These are phyloP conservation scores for Thymelicus sylvestris DNA, from an alignment of 2,888 invertebrate species.

Conservation along the genomic window DNA sequence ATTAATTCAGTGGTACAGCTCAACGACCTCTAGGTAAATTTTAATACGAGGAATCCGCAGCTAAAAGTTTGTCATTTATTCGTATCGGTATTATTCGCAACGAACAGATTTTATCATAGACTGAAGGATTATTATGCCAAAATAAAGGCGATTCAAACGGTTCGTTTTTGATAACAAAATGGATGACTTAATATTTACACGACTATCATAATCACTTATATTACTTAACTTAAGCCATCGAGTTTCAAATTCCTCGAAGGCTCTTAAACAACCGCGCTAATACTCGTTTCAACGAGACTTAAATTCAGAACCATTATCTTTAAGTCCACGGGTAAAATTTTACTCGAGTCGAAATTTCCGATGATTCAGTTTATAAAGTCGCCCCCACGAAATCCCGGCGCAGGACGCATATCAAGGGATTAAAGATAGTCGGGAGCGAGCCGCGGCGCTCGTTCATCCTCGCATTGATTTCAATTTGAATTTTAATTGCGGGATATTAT, in stretches of 20 bases:
- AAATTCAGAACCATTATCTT: background rate
- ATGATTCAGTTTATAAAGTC: slow-evolving; percentile 34
- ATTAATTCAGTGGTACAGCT: too few relatives aligned
- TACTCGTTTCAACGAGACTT: background rate
- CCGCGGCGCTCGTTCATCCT: slow-evolving; percentile 60
- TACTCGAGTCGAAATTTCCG: slow-evolving; percentile 18
- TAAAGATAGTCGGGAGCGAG: slow-evolving; percentile 44
- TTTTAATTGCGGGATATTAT: slow-evolving; percentile 85
- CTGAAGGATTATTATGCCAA: too few relatives aligned
- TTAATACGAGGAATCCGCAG: too few relatives aligned
- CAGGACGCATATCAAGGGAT: slow-evolving; percentile 53
- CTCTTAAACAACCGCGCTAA: background rate
- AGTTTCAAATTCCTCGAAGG: background rate
- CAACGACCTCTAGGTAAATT: too few relatives aligned
- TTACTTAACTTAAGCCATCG: background rate
- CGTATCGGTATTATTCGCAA: too few relatives aligned
- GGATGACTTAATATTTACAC: background rate
- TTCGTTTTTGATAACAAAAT: too few relatives aligned
- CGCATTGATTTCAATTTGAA: slow-evolving; percentile 86
- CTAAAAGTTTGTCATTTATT: too few relatives aligned
- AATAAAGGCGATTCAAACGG: too few relatives aligned
- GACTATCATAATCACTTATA: background rate
- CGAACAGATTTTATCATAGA: too few relatives aligned
- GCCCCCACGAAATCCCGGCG: slow-evolving; percentile 41
- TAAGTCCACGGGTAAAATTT: slow-evolving; percentile 27